These are phyloP conservation scores for Zosterops hypoxanthus DNA, from an alignment of 2,113 vertebrate genomes.

Conservation along the genomic window DNA sequence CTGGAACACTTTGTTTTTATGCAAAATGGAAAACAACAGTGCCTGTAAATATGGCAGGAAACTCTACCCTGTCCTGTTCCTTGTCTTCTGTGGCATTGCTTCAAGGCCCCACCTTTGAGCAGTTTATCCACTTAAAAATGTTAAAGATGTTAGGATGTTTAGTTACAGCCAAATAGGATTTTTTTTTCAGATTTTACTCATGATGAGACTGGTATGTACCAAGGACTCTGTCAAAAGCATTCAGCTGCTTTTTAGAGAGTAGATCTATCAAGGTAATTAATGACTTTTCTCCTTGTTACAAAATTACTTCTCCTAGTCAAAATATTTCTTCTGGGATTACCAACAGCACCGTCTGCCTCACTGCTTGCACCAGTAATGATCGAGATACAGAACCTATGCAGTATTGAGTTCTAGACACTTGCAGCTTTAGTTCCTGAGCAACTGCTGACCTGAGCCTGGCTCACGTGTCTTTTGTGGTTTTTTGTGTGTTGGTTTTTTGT, in stretches of 20 bases:
- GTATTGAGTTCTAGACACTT: background rate
- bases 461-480: fast-evolving
- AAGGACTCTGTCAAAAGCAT: background rate
- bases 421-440: background rate
- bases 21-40: background rate
- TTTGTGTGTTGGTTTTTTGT: background rate
- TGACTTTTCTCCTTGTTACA: background rate
- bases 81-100: fast-evolving
- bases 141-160: background rate
- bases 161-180: background rate
- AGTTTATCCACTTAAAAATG: background rate
- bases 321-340: background rate
- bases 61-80: fast-evolving
- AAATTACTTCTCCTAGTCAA: background rate
- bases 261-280: background rate
- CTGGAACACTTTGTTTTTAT: background rate
- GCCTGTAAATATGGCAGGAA: background rate
- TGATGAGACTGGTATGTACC: background rate
- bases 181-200: background rate
- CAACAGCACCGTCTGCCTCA: background rate
- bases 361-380: background rate
- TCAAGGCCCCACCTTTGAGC: background rate
- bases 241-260: background rate
- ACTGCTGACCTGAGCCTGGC: background rate
- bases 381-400: background rate